Base-by-base conservation (phyloP, 2,888 invertebrate species). In the Ornithoptera priamus region DNA sequence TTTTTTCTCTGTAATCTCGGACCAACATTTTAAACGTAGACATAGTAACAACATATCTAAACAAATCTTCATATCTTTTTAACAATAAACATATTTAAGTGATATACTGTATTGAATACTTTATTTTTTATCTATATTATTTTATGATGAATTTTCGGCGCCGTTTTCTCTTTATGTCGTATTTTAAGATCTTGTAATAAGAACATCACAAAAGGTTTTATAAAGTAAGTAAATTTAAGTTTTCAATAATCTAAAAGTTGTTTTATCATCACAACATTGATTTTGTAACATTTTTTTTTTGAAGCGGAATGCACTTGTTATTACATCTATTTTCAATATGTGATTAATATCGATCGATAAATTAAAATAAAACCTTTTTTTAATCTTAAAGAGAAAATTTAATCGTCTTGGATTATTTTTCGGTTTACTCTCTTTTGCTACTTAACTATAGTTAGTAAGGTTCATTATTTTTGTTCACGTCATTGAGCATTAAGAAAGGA, bases 31-130 rank as follows among this genome's bases (percentile, higher is more conserved):
- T 80, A 39, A 83, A 82, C 82, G 80, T 84, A 82, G 72, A 64
- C 70, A 80, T 84, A 83, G 85, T 84, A 85, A 75, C 74, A 82
- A 85, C 90, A 91, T 91, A 91, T 91, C 90, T 89, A 83, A 82
- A 84, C 78, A 78, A 77, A 76, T 77, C 80, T 82, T 83, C 89
- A 90, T 90, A 90, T 90, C 90, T 87, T 81, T 81, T 12, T 22
- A 46, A 46, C 46, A 46, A 46, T 46, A 46, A 46, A 46, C 46
- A 46, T 83, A 79, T 81, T 79, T 80, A 78, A 90, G 89, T 89
- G 89, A 89, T 90, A 89, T 80, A 73, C 76, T 7, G 22, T 36
- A 58, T 62, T n/a, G 18, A 62, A 6, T 56, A 56, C 30, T 20
- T 62, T 46, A 57, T 53, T 62, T 62, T 59, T 20, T 20, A 50